Percentiles rank a stretch among this genome's conserved stretches.
phyloP scores from a whole-genome alignment of 2,888 invertebrate species.

The Epistrophe grossulariae region DNA sequence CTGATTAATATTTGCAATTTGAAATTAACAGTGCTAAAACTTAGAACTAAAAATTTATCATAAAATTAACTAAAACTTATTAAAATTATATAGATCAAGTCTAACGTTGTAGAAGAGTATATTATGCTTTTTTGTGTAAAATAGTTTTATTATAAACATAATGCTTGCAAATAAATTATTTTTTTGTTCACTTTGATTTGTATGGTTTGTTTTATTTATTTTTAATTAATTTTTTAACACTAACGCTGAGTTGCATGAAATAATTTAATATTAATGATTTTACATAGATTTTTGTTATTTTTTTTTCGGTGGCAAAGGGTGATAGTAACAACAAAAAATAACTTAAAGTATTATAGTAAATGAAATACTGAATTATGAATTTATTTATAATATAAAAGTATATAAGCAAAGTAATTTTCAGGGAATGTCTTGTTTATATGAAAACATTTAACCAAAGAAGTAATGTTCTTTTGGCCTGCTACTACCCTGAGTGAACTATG shows the following conservation, averaged over 20 bases:
- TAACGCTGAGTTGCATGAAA: slow-evolving; percentile 69
- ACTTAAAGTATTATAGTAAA: neutral
- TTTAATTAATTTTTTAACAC: slow-evolving; percentile 34
- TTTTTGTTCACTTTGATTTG: slow-evolving; percentile 64
- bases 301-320: slow-evolving; percentile 27
- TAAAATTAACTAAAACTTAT: slow-evolving; percentile 13
- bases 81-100: slow-evolving; percentile 33
- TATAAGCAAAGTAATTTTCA: no score
- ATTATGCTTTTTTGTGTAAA: slow-evolving; percentile 45
- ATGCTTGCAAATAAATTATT: slow-evolving; percentile 68
- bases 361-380: neutral
- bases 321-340: slow-evolving; percentile 3
- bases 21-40: slow-evolving; percentile 61
- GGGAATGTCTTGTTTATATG: no score
- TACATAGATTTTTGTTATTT: slow-evolving; percentile 22
- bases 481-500: no score
- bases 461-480: no score
- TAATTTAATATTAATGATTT: slow-evolving; percentile 6
- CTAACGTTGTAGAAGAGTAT: slow-evolving; percentile 65
- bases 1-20: slow-evolving; percentile 69
- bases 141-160: slow-evolving; percentile 20
- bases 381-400: neutral
- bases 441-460: no score
- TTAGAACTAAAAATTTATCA: slow-evolving; percentile 28
- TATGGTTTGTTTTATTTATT: slow-evolving; percentile 67